phyloP scores from a whole-genome alignment of 2,888 invertebrate species.

The Amblyteles armatorius region DNA sequence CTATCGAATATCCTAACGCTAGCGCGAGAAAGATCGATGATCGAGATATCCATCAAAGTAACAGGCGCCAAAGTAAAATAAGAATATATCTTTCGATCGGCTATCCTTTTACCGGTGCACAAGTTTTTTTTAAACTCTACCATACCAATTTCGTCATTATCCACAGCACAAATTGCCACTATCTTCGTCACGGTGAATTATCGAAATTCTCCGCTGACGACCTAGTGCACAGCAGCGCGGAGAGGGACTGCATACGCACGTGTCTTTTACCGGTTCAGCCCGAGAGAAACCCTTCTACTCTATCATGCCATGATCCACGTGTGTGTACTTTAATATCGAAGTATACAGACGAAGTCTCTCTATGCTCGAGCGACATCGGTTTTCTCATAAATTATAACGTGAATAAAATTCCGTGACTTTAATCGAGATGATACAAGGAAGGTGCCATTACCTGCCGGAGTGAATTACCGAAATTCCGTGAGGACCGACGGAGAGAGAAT shows the following conservation, averaged over 20 bases:
- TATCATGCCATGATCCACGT: conserved; percentile 4
- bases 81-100: conserved; percentile 26
- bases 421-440: conserved; percentile 41
- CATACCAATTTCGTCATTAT: conserved; percentile 57
- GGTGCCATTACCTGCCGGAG: conserved; percentile 57
- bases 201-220: conserved; percentile 53
- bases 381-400: conserved; percentile 58
- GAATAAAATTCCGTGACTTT: conserved; percentile 39
- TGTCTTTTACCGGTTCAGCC: conserved; percentile 27
- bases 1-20: not conserved
- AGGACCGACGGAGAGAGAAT: not conserved
- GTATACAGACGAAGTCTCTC: conserved; percentile 42
- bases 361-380: conserved; percentile 50
- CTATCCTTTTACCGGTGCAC: conserved; percentile 29
- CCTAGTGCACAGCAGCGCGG: not conserved
- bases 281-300: conserved; percentile 15
- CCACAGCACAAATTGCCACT: conserved; percentile 52
- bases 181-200: conserved; percentile 59
- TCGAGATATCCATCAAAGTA: conserved; percentile 27
- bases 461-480: conserved; percentile 60
- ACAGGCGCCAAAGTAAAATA: not conserved
- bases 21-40: conserved; percentile 35
- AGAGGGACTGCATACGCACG: conserved; percentile 3
- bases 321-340: conserved; percentile 59
- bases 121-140: conserved; percentile 19